A percentile compares a stretch with the other conserved stretches of the same genome.
phyloP scores from a whole-genome alignment of 2,888 invertebrate genomes.

The Athalia cordata region DNA sequence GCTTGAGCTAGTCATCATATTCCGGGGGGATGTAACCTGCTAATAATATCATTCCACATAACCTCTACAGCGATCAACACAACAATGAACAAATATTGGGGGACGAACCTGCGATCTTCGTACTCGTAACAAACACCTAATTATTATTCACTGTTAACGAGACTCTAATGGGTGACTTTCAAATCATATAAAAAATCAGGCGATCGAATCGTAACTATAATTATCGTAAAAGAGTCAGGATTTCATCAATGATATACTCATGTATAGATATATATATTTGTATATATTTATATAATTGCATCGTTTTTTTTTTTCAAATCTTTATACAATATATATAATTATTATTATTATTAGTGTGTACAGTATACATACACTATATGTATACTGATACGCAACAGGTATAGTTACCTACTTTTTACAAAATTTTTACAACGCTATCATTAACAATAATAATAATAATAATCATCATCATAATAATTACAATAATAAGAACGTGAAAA shows the following conservation, averaged over 20 bases:
- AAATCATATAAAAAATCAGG: not conserved
- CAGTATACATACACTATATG: conserved; percentile 11
- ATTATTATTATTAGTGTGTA: not conserved
- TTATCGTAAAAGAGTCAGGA: not conserved
- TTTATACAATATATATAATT: conserved; percentile 15
- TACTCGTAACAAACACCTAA: not conserved
- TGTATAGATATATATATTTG: conserved; percentile 31
- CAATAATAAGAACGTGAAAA: not conserved
- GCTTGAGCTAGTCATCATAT: conserved; percentile 5
- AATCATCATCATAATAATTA: not conserved
- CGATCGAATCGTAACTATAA: not conserved
- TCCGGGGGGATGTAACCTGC: conserved; percentile 13
- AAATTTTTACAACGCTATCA: conserved; percentile 10
- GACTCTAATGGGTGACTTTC: not conserved
- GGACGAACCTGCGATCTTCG: not conserved
- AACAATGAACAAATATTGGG: conserved; percentile 31
- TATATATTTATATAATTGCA: conserved; percentile 35
- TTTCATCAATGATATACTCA: not conserved
- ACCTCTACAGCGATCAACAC: not conserved
- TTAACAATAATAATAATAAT: conserved; percentile 11
- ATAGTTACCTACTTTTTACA: conserved; percentile 5
- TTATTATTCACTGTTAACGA: not conserved
- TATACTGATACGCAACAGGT: not conserved
- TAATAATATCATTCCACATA: not conserved
- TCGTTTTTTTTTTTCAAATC: not conserved